Evolutionary conservation across 64 coral and sea anemone species (phyloP).

Genomic region (Stichodactyla mertensii): DNA sequence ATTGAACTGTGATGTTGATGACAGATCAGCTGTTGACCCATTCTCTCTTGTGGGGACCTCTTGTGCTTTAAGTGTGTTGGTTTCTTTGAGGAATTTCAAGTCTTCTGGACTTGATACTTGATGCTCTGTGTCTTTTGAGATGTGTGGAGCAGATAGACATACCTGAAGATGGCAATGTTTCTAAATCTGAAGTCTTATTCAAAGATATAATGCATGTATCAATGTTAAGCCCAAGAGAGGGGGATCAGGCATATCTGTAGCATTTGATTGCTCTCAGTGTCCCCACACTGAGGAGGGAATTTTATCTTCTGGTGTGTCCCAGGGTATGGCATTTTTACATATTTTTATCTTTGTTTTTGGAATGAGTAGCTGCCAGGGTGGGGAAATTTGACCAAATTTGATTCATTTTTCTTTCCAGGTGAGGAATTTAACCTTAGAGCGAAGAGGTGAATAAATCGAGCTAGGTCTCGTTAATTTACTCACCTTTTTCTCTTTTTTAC

Average conservation of each 20-base stretch:
- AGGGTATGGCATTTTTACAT: no score
- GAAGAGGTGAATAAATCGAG: not conserved
- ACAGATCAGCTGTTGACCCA: conserved; percentile 55
- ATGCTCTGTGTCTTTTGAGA: conserved; percentile 27
- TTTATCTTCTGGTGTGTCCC: no score
- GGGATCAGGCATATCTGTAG: no score
- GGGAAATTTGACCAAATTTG: no score
- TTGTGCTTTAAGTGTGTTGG: conserved; percentile 53
- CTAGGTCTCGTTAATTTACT: not conserved
- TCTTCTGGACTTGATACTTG: conserved; percentile 53
- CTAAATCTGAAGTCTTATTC: not conserved
- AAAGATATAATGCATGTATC: not conserved
- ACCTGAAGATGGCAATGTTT: conserved; percentile 9
- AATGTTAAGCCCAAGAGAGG: no score
- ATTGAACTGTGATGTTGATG: conserved; percentile 76
- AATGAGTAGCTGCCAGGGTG: no score
- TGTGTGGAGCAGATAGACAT: conserved; percentile 47
- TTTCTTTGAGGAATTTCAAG: conserved; percentile 54
- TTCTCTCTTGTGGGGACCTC: conserved; percentile 92
- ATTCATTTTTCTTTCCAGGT: no score
- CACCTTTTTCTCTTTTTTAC: conserved; percentile 76
- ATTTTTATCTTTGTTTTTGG: no score
- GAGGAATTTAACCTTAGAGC: no score
- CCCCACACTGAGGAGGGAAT: no score
- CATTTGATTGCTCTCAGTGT: not conserved